Conservation (phyloP, 2,113 vertebrate species). For the Urocolius indicus region DNA sequence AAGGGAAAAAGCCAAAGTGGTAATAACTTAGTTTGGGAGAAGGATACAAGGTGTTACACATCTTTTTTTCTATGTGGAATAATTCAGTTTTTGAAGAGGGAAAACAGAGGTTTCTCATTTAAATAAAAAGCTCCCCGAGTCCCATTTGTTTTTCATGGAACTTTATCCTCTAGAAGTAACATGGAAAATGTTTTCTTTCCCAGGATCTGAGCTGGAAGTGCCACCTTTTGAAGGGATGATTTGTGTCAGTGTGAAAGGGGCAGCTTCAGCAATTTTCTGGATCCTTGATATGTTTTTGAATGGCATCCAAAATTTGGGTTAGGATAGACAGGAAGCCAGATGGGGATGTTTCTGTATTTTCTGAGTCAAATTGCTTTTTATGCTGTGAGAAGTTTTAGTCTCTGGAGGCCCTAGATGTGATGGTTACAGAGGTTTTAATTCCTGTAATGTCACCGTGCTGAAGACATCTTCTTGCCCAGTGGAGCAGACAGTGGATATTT, state of each 20-base stretch:
- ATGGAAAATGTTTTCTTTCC: not conserved
- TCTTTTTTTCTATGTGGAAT: not conserved
- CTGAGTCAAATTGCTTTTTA: slow-evolving; percentile 17
- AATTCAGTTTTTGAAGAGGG: not conserved
- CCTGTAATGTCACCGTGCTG: not conserved
- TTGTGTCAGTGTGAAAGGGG: slow-evolving; percentile 1
- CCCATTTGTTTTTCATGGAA: slow-evolving; percentile 12
- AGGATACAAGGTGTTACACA: not conserved
- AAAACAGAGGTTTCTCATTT: not conserved
- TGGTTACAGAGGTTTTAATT: slow-evolving; percentile 29
- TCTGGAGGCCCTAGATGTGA: slow-evolving; percentile 29
- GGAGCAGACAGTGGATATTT: not conserved
- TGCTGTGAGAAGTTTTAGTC: not conserved
- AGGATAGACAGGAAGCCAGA: slow-evolving; percentile 54
- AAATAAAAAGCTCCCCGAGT: not conserved
- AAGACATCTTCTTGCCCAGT: not conserved
- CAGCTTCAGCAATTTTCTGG: slow-evolving; percentile 34
- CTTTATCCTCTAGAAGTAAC: not conserved
- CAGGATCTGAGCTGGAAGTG: not conserved
- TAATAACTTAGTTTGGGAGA: not conserved
- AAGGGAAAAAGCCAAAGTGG: not conserved
- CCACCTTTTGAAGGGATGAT: not conserved
- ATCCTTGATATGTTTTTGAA: slow-evolving; percentile 48
- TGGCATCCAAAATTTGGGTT: slow-evolving; percentile 34
- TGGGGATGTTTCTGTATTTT: slow-evolving; percentile 42